Conservation (phyloP, 2,113 vertebrate genomes). For the Hippocampus zosterae region DNA sequence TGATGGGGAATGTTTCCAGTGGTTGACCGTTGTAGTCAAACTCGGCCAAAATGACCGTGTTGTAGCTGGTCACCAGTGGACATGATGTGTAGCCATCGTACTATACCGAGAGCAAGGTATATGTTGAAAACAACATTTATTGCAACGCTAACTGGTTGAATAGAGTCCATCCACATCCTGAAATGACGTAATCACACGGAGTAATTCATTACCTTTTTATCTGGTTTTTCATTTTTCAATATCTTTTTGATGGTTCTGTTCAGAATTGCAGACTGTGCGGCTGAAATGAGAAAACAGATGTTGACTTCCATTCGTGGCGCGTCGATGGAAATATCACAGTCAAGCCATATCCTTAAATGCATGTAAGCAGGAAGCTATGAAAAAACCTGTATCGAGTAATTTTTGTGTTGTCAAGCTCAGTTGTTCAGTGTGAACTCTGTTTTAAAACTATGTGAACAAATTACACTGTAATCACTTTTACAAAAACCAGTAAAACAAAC, state of each 20-base stretch:
- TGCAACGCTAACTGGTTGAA: neutral
- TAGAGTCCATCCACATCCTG: neutral
- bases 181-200: neutral
- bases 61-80: constrained; percentile 88
- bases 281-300: constrained; percentile 55
- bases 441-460: too few species aligned
- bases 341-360: too few species aligned
- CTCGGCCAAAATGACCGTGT: constrained; percentile 88
- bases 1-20: constrained; percentile 93
- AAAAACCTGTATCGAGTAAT: too few species aligned
- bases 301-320: neutral
- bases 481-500: neutral
- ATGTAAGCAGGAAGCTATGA: too few species aligned
- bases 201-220: constrained; percentile 71
- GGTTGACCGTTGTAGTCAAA: constrained; percentile 87
- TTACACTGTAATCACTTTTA: too few species aligned
- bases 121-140: neutral
- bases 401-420: too few species aligned
- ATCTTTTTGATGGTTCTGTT: constrained; percentile 82
- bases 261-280: constrained; percentile 86
- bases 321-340: too few species aligned
- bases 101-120: constrained; percentile 52
- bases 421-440: too few species aligned
- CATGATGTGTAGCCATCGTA: constrained; percentile 97
- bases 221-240: constrained; percentile 82